Evolutionary conservation across 2,113 vertebrate species (phyloP), one percentile per base, ranked within the genome.

Genomic region (Puffinus mauretanicus): DNA sequence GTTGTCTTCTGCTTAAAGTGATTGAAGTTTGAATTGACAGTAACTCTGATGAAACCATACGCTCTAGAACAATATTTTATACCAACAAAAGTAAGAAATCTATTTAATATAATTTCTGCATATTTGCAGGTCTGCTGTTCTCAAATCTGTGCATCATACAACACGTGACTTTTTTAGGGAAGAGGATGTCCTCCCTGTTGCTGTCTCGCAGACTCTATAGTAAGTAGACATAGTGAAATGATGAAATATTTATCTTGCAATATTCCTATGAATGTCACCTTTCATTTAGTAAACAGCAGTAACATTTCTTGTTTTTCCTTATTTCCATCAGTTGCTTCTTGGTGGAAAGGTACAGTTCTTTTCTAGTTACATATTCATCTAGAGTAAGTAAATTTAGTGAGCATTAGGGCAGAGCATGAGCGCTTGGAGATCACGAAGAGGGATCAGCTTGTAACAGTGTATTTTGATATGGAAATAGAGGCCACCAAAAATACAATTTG

Each of bases 1-100:
- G 18, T 24, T 51, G 7, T 84, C 38, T 30, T 80, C 38, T 80
- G 4, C 19, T 49, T 42, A 32, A 81, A 70, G 82, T 29, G 7
- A 15, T 15, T 77, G 29, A 83, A 34, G 9, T 61, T 92, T 73
- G 18, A 73, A 81, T 15, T 42, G 38, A 4, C 7, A 55, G 34
- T 69, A 76, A 60, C 16, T 66, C 3, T 0, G 0, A 13, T 40
- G n/a, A 88, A 90, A 57, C 16, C 5, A 14, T 6, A 14, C 0
- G 2, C 12, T 82, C 5, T 13, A 52, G 11, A 29, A 57, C 3
- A 6, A n/a, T 1, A 4, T 40, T n/a, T 62, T 62, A 58, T 58
- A n/a, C 8, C 27, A 27, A 75, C 4, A 66, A 64, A 62, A 32
- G 5, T 25, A 88, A 62, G 20, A 82, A 51, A 70, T 16, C 11